Evolutionary conservation across 2,797 vertebrate genomes (phyloP).

Genomic region (Onychomys torridus): DNA sequence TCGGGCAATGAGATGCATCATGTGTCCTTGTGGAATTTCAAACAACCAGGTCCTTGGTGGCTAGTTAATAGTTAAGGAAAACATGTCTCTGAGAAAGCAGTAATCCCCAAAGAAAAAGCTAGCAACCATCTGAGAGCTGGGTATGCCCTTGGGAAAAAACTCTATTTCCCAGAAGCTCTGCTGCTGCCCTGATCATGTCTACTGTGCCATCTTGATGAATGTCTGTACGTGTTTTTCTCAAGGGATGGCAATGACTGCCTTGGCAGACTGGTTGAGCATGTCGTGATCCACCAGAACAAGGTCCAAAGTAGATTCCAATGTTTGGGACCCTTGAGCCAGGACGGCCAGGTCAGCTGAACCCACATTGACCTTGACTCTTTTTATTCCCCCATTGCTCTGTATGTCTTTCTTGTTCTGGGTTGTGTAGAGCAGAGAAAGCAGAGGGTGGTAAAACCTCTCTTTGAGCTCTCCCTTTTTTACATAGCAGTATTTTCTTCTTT

Average conservation of each 20-base stretch:
- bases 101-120: not conserved
- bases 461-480: not conserved
- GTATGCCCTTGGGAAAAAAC: not conserved
- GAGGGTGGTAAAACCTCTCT: not conserved
- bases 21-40: not conserved
- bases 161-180: slow-evolving; percentile 19
- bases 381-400: not conserved
- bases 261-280: not conserved
- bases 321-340: not conserved
- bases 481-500: not conserved
- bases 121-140: not conserved
- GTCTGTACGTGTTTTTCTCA: not conserved
- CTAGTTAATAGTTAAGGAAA: not conserved
- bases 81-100: not conserved
- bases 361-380: not conserved
- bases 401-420: not conserved
- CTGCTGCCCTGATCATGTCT: not conserved
- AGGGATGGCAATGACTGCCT: not conserved
- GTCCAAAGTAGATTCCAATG: accelerated
- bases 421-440: not conserved
- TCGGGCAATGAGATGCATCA: not conserved
- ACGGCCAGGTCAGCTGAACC: not conserved
- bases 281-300: not conserved
- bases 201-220: not conserved
- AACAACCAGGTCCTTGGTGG: not conserved